Evolutionary conservation across 2,113 vertebrate species (phyloP).

Genomic region (Hemibagrus wyckioides): DNA sequence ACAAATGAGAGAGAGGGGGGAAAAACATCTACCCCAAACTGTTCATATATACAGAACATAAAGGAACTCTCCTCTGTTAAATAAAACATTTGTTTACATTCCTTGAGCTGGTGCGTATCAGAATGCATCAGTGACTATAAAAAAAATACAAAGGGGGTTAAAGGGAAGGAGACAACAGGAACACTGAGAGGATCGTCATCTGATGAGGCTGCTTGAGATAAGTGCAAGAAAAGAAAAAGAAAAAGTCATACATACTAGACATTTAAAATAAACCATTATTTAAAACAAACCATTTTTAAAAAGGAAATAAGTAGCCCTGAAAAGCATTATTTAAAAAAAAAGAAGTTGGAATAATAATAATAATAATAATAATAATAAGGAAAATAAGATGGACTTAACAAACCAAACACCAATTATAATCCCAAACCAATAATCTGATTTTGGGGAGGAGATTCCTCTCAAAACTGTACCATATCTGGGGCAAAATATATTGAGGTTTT

Average conservation of each 20-base stretch:
- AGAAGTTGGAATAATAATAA: too few species aligned
- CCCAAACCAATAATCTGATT: background rate
- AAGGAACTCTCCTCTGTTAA: slow-evolving; percentile 42
- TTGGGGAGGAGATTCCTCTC: background rate
- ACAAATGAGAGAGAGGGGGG: background rate
- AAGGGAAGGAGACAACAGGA: slow-evolving; percentile 8
- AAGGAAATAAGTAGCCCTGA: slow-evolving; percentile 8
- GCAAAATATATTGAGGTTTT: background rate
- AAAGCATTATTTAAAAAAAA: slow-evolving; percentile 52
- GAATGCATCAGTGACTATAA: slow-evolving; percentile 40
- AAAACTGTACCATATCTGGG: background rate
- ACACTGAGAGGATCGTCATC: slow-evolving; percentile 30
- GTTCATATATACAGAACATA: slow-evolving; percentile 48
- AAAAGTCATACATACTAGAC: background rate
- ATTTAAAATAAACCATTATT: slow-evolving; percentile 28
- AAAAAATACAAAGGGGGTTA: slow-evolving; percentile 22
- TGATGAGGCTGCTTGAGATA: slow-evolving; percentile 26
- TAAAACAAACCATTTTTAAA: slow-evolving; percentile 48
- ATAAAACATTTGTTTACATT: slow-evolving; percentile 56
- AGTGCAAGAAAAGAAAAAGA: slow-evolving; percentile 47
- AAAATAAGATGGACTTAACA: slow-evolving; percentile 34
- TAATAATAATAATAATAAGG: too few species aligned
- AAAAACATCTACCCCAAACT: slow-evolving; percentile 39
- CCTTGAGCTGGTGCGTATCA: slow-evolving; percentile 54
- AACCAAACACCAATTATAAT: slow-evolving; percentile 8